Evolutionary conservation across 2,113 vertebrate species (phyloP), one percentile per base, ranked within the genome.

Genomic region (Malaclemys terrapin): DNA sequence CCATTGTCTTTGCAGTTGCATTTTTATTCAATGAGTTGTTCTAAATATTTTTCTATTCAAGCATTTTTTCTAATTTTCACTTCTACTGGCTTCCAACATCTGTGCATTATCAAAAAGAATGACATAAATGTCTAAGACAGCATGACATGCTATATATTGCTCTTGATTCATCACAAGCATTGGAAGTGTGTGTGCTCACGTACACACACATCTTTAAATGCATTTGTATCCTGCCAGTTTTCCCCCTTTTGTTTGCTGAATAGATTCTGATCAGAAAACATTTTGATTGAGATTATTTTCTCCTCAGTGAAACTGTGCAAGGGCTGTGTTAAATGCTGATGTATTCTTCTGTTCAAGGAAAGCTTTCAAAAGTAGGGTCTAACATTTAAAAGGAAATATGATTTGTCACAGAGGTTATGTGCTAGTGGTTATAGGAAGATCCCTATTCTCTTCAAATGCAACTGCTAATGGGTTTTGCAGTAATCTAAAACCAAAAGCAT

Each of bases 391-490:
- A 22, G 52, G 78, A 72, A 91, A 83, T 57, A 65, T 80, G 54
- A 87, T 81, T 94, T 65, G 91, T 97, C 82, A 78, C 81, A 94
- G 91, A 91, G 72, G 53, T 84, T 94, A 78, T 2, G 3, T 50
- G 49, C 22, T 10, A 82, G 49, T 72, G 69, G 38, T 93, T 97
- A 89, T 49, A 91, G 62, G 52, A 97, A 95, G 87, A 96, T 10
- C 7, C 35, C 65, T 19, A 4, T 81, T 97, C 2, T 29, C 35
- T 93, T 97, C 49, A 91, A 91, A 85, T 84, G 89, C 88, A 92
- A 69, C 93, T 94, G 62, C 87, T 97, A 79, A 94, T 91, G 80
- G 38, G 8, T 53, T 96, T 97, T 97, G 82, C 27, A 3, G 93
- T 89, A 93, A 97, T 59, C 45, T 79, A 89, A 85, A 62, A 94